Base-by-base conservation (phyloP, 1,140 invertebrate genomes). In the Drosophila mayri region DNA sequence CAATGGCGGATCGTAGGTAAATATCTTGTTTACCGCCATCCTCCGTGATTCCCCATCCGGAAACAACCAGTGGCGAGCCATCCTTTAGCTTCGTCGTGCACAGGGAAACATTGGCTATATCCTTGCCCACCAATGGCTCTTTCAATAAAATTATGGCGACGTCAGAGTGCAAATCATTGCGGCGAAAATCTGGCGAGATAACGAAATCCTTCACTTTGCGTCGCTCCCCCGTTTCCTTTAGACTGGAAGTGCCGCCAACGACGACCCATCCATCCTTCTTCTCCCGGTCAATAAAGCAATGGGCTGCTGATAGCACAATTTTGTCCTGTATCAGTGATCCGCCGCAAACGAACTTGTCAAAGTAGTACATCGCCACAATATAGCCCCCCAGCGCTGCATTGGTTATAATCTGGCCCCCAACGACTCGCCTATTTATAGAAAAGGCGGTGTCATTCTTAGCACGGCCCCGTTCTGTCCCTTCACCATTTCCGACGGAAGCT, bases 41-140 rank as follows among this genome's bases (percentile, higher is more conserved):
- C 2, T 4, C 14, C 37, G 9, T 3, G 75, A 30, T 2, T 7
- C 90, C 90, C 90, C 90, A 91, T 11, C 90, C 90, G 16, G 71
- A 65, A 1, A 91, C 68, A 4, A 18, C 76, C 0, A 91, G 47
- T 1, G 16, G 0, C 0, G 57, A 9, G 4, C 71, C 76, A 3
- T 28, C 14, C 9, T 9, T 16, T 0, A 74, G 76, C 10, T 9
- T 11, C 0, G n/a, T 32, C 3, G 11, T 8, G 52, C 83, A 91
- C 8, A 91, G 30, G 1, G 12, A 0, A 10, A 73, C 3, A 16
- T 8, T 12, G 7, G 0, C 7, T 22, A 85, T 76, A 8, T 63
- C 38, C 0, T 3, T 1, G 1, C 76, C 80, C 4, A 3, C 20
- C 6, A 91, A 2, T 0, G 77, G 54, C 0, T 9, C 25, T 2